phyloP scores from a whole-genome alignment of 2,888 invertebrate genomes.

The Chironomus riparius region DNA sequence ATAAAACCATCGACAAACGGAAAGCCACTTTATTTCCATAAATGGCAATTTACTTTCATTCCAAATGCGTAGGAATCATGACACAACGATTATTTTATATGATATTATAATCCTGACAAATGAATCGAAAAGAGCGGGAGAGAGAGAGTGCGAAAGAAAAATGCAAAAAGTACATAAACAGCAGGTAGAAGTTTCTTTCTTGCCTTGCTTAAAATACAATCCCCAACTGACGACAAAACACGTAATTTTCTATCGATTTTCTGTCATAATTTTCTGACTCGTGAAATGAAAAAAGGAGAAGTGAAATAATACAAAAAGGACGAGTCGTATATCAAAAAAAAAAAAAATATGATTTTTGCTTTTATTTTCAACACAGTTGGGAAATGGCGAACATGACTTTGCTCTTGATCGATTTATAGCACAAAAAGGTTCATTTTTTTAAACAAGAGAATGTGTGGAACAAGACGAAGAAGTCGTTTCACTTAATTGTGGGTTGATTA shows the following conservation, averaged over 20 bases:
- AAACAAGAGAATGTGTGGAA: too few relatives aligned
- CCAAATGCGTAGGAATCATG: background rate
- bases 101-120: background rate
- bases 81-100: background rate
- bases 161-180: background rate
- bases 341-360: background rate
- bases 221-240: background rate
- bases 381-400: background rate
- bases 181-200: background rate
- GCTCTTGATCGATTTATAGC: background rate
- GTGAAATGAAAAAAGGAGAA: background rate
- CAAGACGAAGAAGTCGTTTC: too few relatives aligned
- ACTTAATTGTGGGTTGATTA: too few relatives aligned
- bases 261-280: constrained; percentile 16
- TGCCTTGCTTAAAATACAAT: background rate
- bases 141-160: background rate
- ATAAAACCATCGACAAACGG: background rate
- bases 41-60: background rate
- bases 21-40: background rate
- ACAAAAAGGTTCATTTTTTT: too few relatives aligned
- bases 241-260: constrained; percentile 26
- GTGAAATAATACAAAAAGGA: background rate
- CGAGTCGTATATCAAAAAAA: background rate
- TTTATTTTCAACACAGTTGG: background rate
- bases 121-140: background rate